phyloP scores from a whole-genome alignment of 53 echinoderm and acorn worm genomes.

The Echinarachnius parma region DNA sequence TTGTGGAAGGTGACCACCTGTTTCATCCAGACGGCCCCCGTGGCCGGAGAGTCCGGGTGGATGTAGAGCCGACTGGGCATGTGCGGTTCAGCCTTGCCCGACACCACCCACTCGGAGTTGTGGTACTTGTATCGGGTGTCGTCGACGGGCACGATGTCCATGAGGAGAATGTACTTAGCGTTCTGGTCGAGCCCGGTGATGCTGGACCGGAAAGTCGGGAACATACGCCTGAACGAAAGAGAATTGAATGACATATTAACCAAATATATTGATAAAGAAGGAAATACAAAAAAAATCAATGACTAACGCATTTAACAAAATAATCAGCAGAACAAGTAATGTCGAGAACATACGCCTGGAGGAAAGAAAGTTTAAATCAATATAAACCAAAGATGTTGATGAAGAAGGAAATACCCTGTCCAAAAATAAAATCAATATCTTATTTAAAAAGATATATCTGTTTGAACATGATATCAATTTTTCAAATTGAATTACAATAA shows the following conservation, averaged over 20 bases:
- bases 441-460: too few relatives aligned
- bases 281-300: background rate
- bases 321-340: conserved; percentile 2
- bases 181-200: conserved; percentile 72
- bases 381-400: too few relatives aligned
- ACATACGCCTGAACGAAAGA: conserved; percentile 75
- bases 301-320: background rate
- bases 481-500: too few relatives aligned
- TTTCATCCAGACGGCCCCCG: conserved; percentile 99
- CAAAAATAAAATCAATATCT: too few relatives aligned
- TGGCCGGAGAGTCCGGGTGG: conserved; percentile 99
- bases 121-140: conserved; percentile 99
- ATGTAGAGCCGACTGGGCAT: conserved; percentile 99
- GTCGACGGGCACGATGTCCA: conserved; percentile 99
- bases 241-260: background rate
- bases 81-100: conserved; percentile 98
- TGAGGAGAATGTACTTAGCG: conserved; percentile 82
- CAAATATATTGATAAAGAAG: background rate
- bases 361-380: too few relatives aligned
- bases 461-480: too few relatives aligned
- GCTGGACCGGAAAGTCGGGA: conserved; percentile 72
- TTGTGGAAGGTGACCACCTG: conserved; percentile 98
- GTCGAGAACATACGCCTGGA: conserved; percentile 79
- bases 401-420: too few relatives aligned
- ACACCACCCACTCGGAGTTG: conserved; percentile 99